Percentiles rank a stretch among this genome's conserved stretches.
Conservation (phyloP, 2,888 invertebrate genomes). For the Scelioninae gen. 2 region DNA sequence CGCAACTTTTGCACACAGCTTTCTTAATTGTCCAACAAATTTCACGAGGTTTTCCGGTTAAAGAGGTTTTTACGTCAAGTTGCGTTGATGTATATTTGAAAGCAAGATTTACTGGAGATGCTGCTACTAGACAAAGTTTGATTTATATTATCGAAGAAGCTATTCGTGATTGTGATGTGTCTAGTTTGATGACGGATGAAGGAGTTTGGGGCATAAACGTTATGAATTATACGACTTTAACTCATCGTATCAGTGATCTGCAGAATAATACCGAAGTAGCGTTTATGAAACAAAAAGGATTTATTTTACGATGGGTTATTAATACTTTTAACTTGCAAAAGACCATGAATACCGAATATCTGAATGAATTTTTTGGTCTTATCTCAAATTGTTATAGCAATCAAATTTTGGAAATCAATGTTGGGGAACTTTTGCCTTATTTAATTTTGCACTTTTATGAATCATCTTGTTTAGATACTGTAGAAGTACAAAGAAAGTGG, state of each 20-base stretch:
- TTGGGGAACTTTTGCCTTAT: constrained; percentile 65
- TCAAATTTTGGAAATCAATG: constrained; percentile 2
- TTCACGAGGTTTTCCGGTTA: constrained; percentile 78
- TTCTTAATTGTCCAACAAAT: constrained; percentile 81
- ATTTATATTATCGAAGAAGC: constrained; percentile 77
- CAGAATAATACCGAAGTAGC: constrained; percentile 77
- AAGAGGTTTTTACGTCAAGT: constrained; percentile 78
- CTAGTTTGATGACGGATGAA: constrained; percentile 54
- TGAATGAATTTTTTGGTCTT: constrained; percentile 64
- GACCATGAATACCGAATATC: constrained; percentile 53
- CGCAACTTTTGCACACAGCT: constrained; percentile 81
- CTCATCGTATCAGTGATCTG: constrained; percentile 75
- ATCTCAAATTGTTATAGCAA: not conserved
- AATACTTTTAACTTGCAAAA: not conserved
- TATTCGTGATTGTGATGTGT: constrained; percentile 74
- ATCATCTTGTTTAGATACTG: constrained; percentile 72
- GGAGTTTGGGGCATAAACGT: constrained; percentile 28
- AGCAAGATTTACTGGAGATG: constrained; percentile 75
- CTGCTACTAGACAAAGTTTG: constrained; percentile 75
- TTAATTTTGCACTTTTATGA: constrained; percentile 75
- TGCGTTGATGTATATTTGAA: constrained; percentile 83
- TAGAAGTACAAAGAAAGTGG: constrained; percentile 70
- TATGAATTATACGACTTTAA: constrained; percentile 69
- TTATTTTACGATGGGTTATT: constrained; percentile 69
- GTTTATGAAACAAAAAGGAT: constrained; percentile 78